phyloP scores from a whole-genome alignment of 1,140 invertebrate species.

The Euwallacea similis region DNA sequence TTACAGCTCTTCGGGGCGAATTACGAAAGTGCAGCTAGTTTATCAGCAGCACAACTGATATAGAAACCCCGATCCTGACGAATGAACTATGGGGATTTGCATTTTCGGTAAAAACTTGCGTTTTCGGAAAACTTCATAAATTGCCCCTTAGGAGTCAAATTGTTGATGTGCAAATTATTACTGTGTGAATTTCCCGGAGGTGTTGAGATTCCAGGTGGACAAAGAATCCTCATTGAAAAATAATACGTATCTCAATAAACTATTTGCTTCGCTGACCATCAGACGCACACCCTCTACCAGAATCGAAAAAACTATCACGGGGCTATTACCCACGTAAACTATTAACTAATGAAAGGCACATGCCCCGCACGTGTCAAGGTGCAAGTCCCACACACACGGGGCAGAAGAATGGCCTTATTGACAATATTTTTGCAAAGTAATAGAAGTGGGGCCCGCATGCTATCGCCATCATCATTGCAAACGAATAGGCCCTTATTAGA shows the following conservation, averaged over 20 bases:
- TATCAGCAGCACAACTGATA: too few relatives aligned
- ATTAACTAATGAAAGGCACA: conserved; percentile 14
- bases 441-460: conserved; percentile 22
- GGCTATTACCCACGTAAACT: too few relatives aligned
- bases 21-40: too few relatives aligned
- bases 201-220: neutral
- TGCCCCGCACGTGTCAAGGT: conserved; percentile 30
- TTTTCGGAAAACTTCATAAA: too few relatives aligned
- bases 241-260: neutral
- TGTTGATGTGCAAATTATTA: too few relatives aligned
- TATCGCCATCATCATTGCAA: conserved; percentile 17
- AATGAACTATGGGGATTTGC: too few relatives aligned
- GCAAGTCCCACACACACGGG: conserved; percentile 8
- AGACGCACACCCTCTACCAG: neutral
- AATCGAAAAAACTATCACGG: too few relatives aligned
- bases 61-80: too few relatives aligned
- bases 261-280: neutral
- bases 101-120: too few relatives aligned
- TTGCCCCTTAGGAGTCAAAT: too few relatives aligned
- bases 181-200: too few relatives aligned
- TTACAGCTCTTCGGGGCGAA: too few relatives aligned
- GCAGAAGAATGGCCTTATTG: neutral
- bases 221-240: conserved; percentile 1
- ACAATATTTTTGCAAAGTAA: conserved; percentile 27
- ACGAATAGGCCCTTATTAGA: conserved; percentile 21